phyloP scores from a whole-genome alignment of 2,888 invertebrate genomes.

The Torymus auratus region DNA sequence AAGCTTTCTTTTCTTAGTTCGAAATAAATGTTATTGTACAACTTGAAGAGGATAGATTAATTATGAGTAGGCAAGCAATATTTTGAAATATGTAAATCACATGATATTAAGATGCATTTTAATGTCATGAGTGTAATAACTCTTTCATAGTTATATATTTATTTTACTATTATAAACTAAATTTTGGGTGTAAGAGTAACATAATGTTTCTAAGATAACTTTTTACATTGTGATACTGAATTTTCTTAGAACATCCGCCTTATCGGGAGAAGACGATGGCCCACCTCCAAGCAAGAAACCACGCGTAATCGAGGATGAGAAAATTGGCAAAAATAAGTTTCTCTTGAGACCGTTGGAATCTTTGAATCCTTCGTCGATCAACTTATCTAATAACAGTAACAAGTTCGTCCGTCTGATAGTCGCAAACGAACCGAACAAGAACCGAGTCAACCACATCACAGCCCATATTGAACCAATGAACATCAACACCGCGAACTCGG shows the following conservation, averaged over 20 bases:
- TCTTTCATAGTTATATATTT: too few species aligned
- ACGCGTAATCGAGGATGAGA: slow-evolving; percentile 48
- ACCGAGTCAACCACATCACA: slow-evolving; percentile 50
- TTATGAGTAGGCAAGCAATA: neutral
- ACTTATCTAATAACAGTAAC: slow-evolving; percentile 27
- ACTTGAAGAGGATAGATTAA: neutral
- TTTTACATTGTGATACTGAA: too few species aligned
- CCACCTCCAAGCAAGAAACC: slow-evolving; percentile 51
- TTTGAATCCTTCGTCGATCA: slow-evolving; percentile 44
- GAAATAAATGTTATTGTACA: slow-evolving; percentile 4
- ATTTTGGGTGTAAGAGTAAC: too few species aligned
- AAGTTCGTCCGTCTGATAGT: slow-evolving; percentile 56
- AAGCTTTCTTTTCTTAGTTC: neutral
- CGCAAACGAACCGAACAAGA: slow-evolving; percentile 51
- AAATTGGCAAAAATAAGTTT: slow-evolving; percentile 46
- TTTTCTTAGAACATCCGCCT: too few species aligned
- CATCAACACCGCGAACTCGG: slow-evolving; percentile 35
- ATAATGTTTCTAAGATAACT: too few species aligned
- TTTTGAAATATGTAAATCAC: neutral
- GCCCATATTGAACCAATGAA: slow-evolving; percentile 57
- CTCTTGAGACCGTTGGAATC: slow-evolving; percentile 47
- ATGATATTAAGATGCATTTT: too few species aligned
- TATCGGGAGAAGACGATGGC: slow-evolving; percentile 28
- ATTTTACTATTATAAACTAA: too few species aligned
- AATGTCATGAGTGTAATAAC: too few species aligned